Percentiles rank a stretch among this genome's conserved stretches.
Evolutionary conservation across 2,113 vertebrate species (phyloP).

Genomic region (Cettia cetti): DNA sequence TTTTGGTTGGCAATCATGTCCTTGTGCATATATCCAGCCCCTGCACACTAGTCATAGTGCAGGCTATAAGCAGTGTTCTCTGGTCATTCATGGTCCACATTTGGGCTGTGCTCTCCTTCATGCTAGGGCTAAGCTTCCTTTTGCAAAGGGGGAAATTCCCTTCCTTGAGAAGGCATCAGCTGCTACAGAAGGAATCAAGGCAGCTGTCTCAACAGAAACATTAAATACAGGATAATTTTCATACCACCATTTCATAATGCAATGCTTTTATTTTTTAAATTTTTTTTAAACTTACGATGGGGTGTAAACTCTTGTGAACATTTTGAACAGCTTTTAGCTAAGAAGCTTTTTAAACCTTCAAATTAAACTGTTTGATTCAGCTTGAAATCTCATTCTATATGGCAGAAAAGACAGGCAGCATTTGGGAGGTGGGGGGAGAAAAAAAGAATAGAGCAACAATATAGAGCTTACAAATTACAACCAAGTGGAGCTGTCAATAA

Average conservation of each 20-base stretch:
- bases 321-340: slow-evolving; percentile 40
- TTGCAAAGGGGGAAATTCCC: neutral
- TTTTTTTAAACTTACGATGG: neutral
- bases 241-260: neutral
- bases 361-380: slow-evolving; percentile 17
- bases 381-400: slow-evolving; percentile 31
- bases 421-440: slow-evolving; percentile 27
- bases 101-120: neutral
- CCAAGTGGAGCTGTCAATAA: slow-evolving; percentile 72
- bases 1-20: neutral
- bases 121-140: neutral
- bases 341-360: neutral
- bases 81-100: neutral
- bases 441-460: slow-evolving; percentile 27
- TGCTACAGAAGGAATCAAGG: neutral
- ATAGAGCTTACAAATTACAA: slow-evolving; percentile 38
- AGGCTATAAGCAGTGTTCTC: neutral
- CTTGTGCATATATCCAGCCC: neutral
- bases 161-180: neutral
- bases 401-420: slow-evolving; percentile 59
- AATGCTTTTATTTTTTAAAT: neutral
- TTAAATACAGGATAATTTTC: neutral
- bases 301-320: neutral
- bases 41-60: neutral
- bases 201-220: neutral